These are phyloP conservation scores for Cyclopterus lumpus DNA, from an alignment of 2,797 vertebrate species.

Conservation along the genomic window DNA sequence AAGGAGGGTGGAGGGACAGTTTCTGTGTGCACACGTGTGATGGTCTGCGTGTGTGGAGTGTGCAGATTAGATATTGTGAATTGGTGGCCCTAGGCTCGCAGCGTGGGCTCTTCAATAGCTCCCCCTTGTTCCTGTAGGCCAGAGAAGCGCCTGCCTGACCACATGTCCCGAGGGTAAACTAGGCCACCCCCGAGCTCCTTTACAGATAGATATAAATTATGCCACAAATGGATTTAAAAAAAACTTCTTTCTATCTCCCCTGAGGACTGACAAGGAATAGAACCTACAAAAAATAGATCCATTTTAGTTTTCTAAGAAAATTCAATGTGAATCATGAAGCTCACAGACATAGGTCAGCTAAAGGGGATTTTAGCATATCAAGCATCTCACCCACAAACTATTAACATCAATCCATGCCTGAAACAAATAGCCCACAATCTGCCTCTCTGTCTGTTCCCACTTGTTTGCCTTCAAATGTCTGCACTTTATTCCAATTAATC, in stretches of 20 bases:
- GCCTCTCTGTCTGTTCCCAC: constrained; percentile 60
- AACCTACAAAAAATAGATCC: neutral
- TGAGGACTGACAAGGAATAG: neutral
- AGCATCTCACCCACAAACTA: constrained; percentile 29
- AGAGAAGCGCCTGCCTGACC: constrained; percentile 63
- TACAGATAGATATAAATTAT: neutral
- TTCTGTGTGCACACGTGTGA: constrained; percentile 70
- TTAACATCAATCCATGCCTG: constrained; percentile 30
- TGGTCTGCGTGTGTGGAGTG: constrained; percentile 40
- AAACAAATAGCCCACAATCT: constrained; percentile 61
- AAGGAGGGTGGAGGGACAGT: constrained; percentile 56
- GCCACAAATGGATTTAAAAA: constrained; percentile 10
- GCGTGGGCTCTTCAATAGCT: constrained; percentile 53
- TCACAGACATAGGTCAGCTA: constrained; percentile 1
- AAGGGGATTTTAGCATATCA: constrained; percentile 36
- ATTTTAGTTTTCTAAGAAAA: neutral
- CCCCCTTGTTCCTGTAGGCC: constrained; percentile 68
- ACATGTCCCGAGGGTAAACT: constrained; percentile 62
- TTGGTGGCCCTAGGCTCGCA: constrained; percentile 59
- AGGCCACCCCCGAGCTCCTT: constrained; percentile 66
- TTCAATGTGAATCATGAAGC: neutral
- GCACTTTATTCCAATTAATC: constrained; percentile 79
- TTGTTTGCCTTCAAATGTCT: constrained; percentile 83
- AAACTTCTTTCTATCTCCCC: neutral
- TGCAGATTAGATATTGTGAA: constrained; percentile 73